These are phyloP conservation scores for Pagetopsis macropterus DNA, from an alignment of 2,797 vertebrate genomes.

Conservation along the genomic window DNA sequence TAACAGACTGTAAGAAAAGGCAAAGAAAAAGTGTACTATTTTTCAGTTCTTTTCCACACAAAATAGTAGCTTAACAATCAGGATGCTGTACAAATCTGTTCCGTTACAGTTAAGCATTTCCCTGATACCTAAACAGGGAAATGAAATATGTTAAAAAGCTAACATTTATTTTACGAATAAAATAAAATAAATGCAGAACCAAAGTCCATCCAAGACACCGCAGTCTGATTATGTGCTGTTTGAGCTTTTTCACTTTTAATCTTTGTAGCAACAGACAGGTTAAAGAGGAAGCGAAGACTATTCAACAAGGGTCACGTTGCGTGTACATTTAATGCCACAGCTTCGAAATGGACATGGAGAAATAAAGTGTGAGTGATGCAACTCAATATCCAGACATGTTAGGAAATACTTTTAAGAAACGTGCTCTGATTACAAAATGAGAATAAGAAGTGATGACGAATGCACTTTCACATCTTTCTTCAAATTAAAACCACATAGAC, in stretches of 20 bases:
- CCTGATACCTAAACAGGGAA: neutral
- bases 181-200: constrained; percentile 12
- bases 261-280: neutral
- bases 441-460: neutral
- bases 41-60: constrained; percentile 9
- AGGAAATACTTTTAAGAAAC: constrained; percentile 6
- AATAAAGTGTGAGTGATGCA: neutral
- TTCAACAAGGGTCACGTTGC: neutral
- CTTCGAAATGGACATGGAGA: neutral
- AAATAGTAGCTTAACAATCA: neutral
- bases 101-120: neutral
- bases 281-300: constrained; percentile 28
- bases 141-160: neutral
- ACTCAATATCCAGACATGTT: neutral
- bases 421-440: neutral
- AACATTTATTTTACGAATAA: neutral
- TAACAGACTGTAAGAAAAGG: no score
- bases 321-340: neutral
- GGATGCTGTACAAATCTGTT: neutral
- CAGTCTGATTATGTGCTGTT: neutral
- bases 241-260: neutral
- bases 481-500: constrained; percentile 10
- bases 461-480: neutral
- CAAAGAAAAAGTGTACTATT: no score
- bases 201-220: neutral